Evolutionary conservation across 2,797 vertebrate species (phyloP).

Genomic region (Delichon dasypus): DNA sequence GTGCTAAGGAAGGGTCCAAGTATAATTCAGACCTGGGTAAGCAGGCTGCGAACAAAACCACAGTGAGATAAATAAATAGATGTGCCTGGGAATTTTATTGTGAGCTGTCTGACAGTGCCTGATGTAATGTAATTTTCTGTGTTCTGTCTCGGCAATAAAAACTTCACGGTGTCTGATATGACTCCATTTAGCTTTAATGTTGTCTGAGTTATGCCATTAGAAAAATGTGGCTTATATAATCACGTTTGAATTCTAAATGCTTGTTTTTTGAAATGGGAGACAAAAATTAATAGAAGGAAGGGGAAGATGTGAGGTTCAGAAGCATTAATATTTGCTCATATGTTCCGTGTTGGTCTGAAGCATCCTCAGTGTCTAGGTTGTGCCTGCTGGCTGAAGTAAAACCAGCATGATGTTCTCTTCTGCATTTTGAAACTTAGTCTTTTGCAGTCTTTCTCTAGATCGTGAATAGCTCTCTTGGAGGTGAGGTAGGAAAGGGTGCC

Average conservation of each 20-base stretch:
- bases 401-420: neutral
- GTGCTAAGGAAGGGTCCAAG: neutral
- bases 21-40: neutral
- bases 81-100: neutral
- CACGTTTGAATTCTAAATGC: neutral
- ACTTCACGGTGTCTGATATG: conserved; percentile 15
- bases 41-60: neutral
- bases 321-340: neutral
- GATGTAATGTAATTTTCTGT: conserved; percentile 59
- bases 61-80: neutral
- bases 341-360: neutral
- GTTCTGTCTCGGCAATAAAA: conserved; percentile 31
- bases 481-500: neutral
- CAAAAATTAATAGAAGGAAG: neutral
- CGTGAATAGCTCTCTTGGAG: neutral
- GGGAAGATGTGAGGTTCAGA: neutral
- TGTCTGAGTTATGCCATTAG: conserved; percentile 27
- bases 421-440: conserved; percentile 21
- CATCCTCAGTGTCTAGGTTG: neutral
- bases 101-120: conserved; percentile 10
- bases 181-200: conserved; percentile 39
- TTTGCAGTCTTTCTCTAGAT: neutral
- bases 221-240: conserved; percentile 28
- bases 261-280: neutral
- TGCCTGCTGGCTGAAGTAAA: neutral